Percentiles rank a stretch among this genome's conserved stretches.
Evolutionary conservation across 2,113 vertebrate genomes (phyloP).

Genomic region (Odontophorus gujanensis): DNA sequence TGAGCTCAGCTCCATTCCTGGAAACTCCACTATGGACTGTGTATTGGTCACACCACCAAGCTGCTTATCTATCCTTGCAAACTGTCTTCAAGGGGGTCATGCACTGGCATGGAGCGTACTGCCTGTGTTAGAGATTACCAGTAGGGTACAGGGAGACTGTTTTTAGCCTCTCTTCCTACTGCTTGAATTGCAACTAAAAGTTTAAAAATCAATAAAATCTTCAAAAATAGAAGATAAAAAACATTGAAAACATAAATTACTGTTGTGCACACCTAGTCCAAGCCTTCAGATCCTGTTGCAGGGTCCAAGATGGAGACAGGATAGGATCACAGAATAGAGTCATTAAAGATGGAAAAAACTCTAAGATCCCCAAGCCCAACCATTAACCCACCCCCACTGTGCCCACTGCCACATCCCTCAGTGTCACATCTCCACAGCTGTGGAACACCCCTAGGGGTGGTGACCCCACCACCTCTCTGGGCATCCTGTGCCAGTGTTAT

Average conservation of each 20-base stretch:
- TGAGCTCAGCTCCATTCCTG: neutral
- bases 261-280: neutral
- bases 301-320: neutral
- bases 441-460: no score
- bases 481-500: no score
- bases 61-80: neutral
- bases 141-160: neutral
- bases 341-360: no score
- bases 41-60: neutral
- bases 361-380: no score
- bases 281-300: neutral
- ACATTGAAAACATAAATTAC: neutral
- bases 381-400: no score
- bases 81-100: neutral
- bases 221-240: neutral
- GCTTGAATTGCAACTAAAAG: neutral
- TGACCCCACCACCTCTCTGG: no score
- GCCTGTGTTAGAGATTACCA: neutral
- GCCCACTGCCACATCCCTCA: no score
- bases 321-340: no score
- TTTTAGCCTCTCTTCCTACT: neutral
- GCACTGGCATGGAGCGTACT: fast-evolving
- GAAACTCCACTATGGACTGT: fast-evolving
- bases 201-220: neutral
- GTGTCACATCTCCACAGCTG: no score